Conservation (phyloP, 2,888 invertebrate genomes). For the Calameuta filiformis region DNA sequence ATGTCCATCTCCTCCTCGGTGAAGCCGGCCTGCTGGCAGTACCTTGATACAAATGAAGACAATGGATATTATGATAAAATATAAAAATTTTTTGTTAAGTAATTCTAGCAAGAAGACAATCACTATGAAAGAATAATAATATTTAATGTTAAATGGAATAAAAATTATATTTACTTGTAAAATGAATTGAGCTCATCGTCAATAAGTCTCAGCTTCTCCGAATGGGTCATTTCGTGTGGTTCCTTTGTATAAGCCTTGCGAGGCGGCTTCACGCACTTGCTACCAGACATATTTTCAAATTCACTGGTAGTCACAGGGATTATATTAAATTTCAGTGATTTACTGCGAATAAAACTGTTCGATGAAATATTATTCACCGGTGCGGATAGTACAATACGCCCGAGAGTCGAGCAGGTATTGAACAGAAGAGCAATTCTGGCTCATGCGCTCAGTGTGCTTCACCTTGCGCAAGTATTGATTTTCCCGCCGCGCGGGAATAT, state of each 20-base stretch:
- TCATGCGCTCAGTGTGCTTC: background rate
- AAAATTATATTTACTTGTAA: constrained; percentile 55
- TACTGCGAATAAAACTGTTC: background rate
- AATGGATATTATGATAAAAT: background rate
- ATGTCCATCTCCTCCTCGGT: constrained; percentile 76
- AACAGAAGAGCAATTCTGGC: background rate
- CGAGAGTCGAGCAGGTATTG: background rate
- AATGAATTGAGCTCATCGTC: constrained; percentile 63
- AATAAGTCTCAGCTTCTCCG: constrained; percentile 60
- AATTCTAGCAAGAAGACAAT: background rate
- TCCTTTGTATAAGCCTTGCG: constrained; percentile 57
- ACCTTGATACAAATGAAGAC: constrained; percentile 68
- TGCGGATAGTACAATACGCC: background rate
- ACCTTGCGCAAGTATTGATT: constrained; percentile 1
- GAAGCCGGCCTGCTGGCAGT: constrained; percentile 76
- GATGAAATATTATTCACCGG: background rate
- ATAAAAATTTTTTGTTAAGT: background rate
- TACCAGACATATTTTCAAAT: constrained; percentile 46
- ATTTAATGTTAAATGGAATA: background rate
- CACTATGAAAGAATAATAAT: background rate
- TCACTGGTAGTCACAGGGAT: background rate
- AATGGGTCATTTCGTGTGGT: constrained; percentile 61
- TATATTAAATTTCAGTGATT: background rate
- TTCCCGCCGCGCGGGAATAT: background rate
- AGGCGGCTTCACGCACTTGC: constrained; percentile 56